Base-by-base conservation (phyloP, 2,113 vertebrate genomes). In the Procapra przewalskii region DNA sequence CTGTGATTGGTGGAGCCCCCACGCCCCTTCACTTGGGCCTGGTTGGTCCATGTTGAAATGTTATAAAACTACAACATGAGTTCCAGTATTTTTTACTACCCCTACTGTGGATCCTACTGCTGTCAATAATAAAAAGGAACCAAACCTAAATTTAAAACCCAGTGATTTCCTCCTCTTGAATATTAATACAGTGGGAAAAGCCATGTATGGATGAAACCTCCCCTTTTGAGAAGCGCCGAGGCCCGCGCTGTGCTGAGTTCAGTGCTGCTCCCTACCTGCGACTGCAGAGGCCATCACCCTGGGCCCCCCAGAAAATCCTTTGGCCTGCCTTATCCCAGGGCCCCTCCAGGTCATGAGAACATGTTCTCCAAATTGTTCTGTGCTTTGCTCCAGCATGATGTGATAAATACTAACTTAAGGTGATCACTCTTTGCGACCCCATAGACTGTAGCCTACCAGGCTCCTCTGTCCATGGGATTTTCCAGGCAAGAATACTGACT, bases 261-360 rank as follows among this genome's bases (percentile, higher is more conserved):
- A 1, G 8, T 0, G 29, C 43, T 6, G 2, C 6, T 57, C 17
- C 12, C 8, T 12, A 52, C n/a, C 16, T 3, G 13, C 0, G 4
- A 36, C 27, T 27, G 6, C 45, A 48, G 86, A n/a, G 14, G 11
- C 19, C 25, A 1, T 5, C 14, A 14, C 40, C 19, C 31, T 5
- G 0, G 10, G 33, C 11, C 40, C 29, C 21, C 2, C 23, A 0
- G 1, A 11, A 33, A 9, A 2, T 7, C 48, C 29, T 36, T n/a
- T 48, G 7, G 29, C 33, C 25, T 17, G 16, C 64, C 48, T 79
- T 23, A 33, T 75, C 81, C 79, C 7, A 2, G 21, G 23, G 17
- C 8, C 11, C 33, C 10, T 83, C 54, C 2, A 0, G 45, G 71
- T 40, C 67, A 33, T 3, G 6, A 14, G n/a, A 64, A 17, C 55